A percentile compares a stretch with the other conserved stretches of the same genome.
Evolutionary conservation across 2,113 vertebrate genomes (phyloP).

Genomic region (Amazona vittata): DNA sequence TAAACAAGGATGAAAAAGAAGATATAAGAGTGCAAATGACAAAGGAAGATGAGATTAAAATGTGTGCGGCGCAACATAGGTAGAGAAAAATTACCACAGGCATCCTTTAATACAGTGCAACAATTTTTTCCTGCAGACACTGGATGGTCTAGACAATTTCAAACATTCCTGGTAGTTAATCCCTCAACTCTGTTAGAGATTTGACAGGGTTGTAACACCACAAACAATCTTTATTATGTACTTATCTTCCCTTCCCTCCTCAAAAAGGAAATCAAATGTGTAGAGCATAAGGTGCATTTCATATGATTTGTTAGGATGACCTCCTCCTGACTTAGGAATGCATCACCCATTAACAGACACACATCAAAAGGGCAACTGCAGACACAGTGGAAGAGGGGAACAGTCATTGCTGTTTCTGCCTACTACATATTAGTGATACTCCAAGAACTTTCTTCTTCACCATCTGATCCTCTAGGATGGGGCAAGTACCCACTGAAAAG

Average conservation of each 20-base stretch:
- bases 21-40: slow-evolving; percentile 40
- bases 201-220: slow-evolving; percentile 17
- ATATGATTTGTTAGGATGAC: not conserved
- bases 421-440: not conserved
- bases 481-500: not conserved
- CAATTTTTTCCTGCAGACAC: slow-evolving; percentile 17
- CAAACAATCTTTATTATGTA: not conserved
- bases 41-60: slow-evolving; percentile 53
- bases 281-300: not conserved
- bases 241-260: not conserved
- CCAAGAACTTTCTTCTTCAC: not conserved
- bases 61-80: not conserved
- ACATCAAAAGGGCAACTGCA: not conserved
- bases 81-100: slow-evolving; percentile 37
- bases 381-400: not conserved
- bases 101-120: slow-evolving; percentile 12
- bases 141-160: slow-evolving; percentile 14
- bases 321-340: not conserved
- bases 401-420: not conserved
- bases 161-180: slow-evolving; percentile 61
- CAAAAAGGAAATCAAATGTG: not conserved
- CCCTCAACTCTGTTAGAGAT: not conserved
- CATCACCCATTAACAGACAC: not conserved
- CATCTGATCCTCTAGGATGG: not conserved
- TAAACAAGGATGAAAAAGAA: slow-evolving; percentile 61